phyloP scores from a whole-genome alignment of 2,113 vertebrate species.

The Barnardius zonarius region DNA sequence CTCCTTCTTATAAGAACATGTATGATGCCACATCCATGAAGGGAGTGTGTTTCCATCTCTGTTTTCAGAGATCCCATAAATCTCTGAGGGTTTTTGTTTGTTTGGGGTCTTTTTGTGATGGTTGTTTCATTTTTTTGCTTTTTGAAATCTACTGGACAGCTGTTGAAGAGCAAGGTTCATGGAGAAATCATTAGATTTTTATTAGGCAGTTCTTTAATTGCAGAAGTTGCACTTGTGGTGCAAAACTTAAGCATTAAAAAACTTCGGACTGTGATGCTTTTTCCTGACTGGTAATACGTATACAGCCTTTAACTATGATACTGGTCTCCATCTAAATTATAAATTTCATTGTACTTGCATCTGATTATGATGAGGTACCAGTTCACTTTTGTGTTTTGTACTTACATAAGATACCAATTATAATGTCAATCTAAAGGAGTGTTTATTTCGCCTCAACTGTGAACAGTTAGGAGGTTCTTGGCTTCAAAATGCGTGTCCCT shows the following conservation, averaged over 20 bases:
- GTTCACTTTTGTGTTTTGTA: background rate
- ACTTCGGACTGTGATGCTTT: background rate
- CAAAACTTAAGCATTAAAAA: background rate
- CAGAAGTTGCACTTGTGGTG: background rate
- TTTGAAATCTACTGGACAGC: background rate
- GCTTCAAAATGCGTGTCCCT: fast-evolving
- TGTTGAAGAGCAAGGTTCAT: background rate
- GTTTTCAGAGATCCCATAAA: background rate
- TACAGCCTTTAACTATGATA: background rate
- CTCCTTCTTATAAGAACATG: fast-evolving
- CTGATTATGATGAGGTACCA: background rate
- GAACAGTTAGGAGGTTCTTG: background rate
- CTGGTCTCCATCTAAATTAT: background rate
- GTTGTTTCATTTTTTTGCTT: background rate
- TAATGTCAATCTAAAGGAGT: background rate
- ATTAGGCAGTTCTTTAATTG: background rate
- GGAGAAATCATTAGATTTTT: background rate
- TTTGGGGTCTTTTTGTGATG: background rate
- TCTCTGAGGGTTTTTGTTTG: background rate
- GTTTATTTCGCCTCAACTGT: background rate
- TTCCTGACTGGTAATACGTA: background rate
- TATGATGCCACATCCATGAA: fast-evolving
- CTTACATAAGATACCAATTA: background rate
- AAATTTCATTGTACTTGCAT: background rate
- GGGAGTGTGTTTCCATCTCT: background rate